A percentile compares a stretch with the other conserved stretches of the same genome.
Conservation (phyloP, 2,113 vertebrate genomes). For the Oplegnathus fasciatus region DNA sequence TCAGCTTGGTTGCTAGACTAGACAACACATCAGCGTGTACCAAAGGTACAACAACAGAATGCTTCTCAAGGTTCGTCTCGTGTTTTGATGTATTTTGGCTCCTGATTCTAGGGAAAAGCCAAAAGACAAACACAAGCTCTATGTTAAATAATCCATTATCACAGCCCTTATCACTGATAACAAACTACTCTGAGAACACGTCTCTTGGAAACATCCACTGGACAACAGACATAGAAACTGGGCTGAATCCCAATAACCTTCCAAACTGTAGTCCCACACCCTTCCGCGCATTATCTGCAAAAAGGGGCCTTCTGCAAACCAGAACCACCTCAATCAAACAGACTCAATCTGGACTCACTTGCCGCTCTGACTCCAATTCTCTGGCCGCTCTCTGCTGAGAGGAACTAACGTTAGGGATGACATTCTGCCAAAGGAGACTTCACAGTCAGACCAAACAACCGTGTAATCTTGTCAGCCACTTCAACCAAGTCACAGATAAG, state of each 20-base stretch:
- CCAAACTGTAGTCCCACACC: conserved; percentile 13
- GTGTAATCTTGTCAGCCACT: conserved; percentile 92
- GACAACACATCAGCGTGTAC: conserved; percentile 79
- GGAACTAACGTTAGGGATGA: conserved; percentile 89
- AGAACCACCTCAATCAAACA: conserved; percentile 70
- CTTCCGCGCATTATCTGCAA: conserved; percentile 14
- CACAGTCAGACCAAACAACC: conserved; percentile 92
- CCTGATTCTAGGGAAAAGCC: conserved; percentile 43
- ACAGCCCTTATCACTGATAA: conserved; percentile 53
- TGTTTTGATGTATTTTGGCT: conserved; percentile 79
- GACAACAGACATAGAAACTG: conserved; percentile 24
- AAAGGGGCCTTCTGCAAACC: conserved; percentile 2
- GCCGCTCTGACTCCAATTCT: conserved; percentile 69
- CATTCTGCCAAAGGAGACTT: conserved; percentile 91
- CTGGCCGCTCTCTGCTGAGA: conserved; percentile 74
- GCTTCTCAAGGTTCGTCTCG: conserved; percentile 75
- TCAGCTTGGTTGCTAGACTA: conserved; percentile 81
- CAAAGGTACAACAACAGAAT: conserved; percentile 78
- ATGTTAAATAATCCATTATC: conserved; percentile 56
- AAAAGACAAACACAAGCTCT: conserved; percentile 62
- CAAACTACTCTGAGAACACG: conserved; percentile 41
- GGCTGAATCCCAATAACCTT: conserved; percentile 38
- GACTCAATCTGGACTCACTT: conserved; percentile 65
- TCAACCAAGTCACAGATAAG: conserved; percentile 91
- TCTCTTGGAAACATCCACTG: conserved; percentile 34